Conservation (phyloP, 37 sponge, comb jelly and placozoan species). For the Mnemiopsis leidyi region DNA sequence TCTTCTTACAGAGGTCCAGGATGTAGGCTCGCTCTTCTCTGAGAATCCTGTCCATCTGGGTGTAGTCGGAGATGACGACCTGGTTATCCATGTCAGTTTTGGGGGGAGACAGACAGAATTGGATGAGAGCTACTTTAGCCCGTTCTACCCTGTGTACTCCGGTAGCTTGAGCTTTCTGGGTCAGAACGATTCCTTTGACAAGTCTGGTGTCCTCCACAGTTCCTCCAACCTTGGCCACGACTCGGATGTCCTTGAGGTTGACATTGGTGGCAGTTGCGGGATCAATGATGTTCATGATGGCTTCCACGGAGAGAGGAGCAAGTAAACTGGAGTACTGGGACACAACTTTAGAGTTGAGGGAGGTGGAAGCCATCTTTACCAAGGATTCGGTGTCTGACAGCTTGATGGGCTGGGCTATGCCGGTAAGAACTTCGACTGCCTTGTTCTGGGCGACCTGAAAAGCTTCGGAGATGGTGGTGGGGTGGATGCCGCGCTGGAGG, state of each 20-base stretch:
- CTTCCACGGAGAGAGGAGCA: slow-evolving; percentile 94
- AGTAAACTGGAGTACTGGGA: slow-evolving; percentile 92
- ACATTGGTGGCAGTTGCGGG: slow-evolving; percentile 90
- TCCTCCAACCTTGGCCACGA: slow-evolving; percentile 73
- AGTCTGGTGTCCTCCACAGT: slow-evolving; percentile 98
- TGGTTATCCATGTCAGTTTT: slow-evolving; percentile 99
- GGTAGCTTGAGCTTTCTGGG: slow-evolving; percentile 89
- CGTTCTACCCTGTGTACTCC: slow-evolving; percentile 90
- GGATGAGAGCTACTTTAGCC: slow-evolving; percentile 97
- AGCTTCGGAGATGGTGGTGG: slow-evolving; percentile 95
- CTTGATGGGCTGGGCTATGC: slow-evolving; percentile 82
- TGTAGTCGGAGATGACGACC: slow-evolving; percentile 96
- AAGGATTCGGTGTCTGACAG: slow-evolving; percentile 85
- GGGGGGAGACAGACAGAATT: slow-evolving; percentile 98
- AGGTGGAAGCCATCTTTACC: slow-evolving; percentile 95
- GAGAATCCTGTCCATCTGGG: slow-evolving; percentile 98
- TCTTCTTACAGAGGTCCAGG: slow-evolving; percentile 96
- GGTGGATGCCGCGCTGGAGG: slow-evolving; percentile 88
- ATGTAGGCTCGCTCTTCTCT: slow-evolving; percentile 97
- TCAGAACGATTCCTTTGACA: slow-evolving; percentile 97
- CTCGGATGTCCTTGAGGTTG: slow-evolving; percentile 91
- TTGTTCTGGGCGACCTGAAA: slow-evolving; percentile 88
- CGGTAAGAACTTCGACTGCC: slow-evolving; percentile 80
- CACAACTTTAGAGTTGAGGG: slow-evolving; percentile 97
- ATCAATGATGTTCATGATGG: slow-evolving; percentile 91